A percentile compares a stretch with the other conserved stretches of the same genome.
Evolutionary conservation across 2,888 invertebrate species (phyloP).

Genomic region (Leptogaster cylindrica): DNA sequence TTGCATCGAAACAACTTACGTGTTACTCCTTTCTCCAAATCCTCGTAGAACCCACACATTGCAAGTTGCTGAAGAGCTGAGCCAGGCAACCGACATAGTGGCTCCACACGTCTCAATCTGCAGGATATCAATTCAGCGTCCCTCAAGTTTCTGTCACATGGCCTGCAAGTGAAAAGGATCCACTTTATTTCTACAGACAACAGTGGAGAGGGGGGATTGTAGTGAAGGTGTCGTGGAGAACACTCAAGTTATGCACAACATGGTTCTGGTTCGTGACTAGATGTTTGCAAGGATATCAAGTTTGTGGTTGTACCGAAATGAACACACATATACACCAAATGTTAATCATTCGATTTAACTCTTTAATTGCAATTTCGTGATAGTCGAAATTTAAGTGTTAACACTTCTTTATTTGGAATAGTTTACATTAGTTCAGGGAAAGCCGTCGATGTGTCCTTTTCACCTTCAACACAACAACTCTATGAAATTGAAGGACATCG

Average conservation of each 20-base stretch:
- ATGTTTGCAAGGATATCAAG: too few relatives aligned
- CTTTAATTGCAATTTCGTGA: constrained; percentile 21
- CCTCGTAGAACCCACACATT: constrained; percentile 77
- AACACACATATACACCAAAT: constrained; percentile 9
- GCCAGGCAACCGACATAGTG: constrained; percentile 70
- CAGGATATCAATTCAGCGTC: constrained; percentile 76
- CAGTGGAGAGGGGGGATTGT: too few relatives aligned
- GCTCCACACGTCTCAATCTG: constrained; percentile 69
- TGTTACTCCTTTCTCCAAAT: constrained; percentile 77
- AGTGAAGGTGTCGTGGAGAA: too few relatives aligned
- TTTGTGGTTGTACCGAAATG: too few relatives aligned
- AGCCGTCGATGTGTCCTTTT: too few relatives aligned
- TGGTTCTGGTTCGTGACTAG: not conserved
- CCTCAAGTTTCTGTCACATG: constrained; percentile 74
- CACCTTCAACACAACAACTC: too few relatives aligned
- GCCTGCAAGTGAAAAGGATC: constrained; percentile 68
- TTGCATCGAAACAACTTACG: constrained; percentile 65
- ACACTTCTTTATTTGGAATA: too few relatives aligned
- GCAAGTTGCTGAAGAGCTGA: constrained; percentile 76
- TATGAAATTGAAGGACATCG: too few relatives aligned
- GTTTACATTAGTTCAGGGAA: too few relatives aligned
- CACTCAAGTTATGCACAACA: not conserved
- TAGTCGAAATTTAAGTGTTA: too few relatives aligned
- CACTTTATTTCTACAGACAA: too few relatives aligned
- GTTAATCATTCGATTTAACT: constrained; percentile 2